Evolutionary conservation across 2,888 invertebrate genomes (phyloP).

Genomic region (Beris chalybata): DNA sequence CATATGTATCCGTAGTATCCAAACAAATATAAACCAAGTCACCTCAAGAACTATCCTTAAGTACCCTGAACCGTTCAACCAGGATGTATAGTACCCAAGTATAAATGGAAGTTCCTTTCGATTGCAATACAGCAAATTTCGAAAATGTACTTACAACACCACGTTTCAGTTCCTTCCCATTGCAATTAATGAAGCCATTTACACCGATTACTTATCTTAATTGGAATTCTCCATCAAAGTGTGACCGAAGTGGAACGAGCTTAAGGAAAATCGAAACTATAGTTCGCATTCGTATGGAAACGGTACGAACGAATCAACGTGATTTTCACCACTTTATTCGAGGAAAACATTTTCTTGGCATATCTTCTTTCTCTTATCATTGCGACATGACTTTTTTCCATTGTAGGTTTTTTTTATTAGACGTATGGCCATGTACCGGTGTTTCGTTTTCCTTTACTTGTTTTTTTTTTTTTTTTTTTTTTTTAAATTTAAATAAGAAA

Average conservation of each 20-base stretch:
- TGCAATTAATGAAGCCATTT: slow-evolving; percentile 32
- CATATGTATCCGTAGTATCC: too few relatives aligned
- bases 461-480: slow-evolving; percentile 7
- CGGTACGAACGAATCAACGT: too few relatives aligned
- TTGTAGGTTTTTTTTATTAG: slow-evolving; percentile 24
- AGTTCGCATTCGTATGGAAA: neutral
- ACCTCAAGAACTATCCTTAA: too few relatives aligned
- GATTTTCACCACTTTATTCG: neutral
- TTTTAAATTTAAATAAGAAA: slow-evolving; percentile 34
- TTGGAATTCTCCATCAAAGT: slow-evolving; percentile 23
- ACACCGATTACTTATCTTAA: slow-evolving; percentile 32
- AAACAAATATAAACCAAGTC: too few relatives aligned
- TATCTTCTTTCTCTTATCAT: slow-evolving; percentile 26
- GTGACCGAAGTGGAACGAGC: slow-evolving; percentile 13
- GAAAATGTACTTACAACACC: slow-evolving; percentile 7
- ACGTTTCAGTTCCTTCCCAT: slow-evolving; percentile 28
- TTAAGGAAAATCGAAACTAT: slow-evolving; percentile 20
- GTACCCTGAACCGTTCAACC: too few relatives aligned
- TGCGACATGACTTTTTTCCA: neutral
- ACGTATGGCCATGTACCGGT: slow-evolving; percentile 8
- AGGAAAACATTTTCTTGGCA: slow-evolving; percentile 29
- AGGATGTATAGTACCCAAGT: too few relatives aligned
- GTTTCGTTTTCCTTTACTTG: neutral
- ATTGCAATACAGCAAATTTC: slow-evolving; percentile 29
- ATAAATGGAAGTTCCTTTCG: slow-evolving; percentile 22